These are phyloP conservation scores for Paradoxurus hermaphroditus DNA, from an alignment of 2,113 vertebrate species.

Conservation along the genomic window DNA sequence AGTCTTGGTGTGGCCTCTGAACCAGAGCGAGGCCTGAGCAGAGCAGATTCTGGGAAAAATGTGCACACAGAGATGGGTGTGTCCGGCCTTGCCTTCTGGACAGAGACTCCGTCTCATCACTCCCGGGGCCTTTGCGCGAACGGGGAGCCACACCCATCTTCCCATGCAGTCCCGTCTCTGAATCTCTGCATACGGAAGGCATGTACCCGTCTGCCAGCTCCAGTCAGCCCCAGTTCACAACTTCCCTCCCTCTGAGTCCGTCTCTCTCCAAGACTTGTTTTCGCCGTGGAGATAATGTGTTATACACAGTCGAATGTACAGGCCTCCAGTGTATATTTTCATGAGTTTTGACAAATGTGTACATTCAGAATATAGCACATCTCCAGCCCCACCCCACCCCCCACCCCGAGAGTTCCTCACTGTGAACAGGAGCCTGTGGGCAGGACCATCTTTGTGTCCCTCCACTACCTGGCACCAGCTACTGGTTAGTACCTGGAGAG, in stretches of 20 bases:
- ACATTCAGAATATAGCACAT: not conserved
- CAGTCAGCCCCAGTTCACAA: not conserved
- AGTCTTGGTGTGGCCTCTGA: not conserved
- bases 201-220: not conserved
- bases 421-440: not conserved
- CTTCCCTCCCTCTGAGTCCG: not conserved
- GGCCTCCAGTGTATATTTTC: not conserved
- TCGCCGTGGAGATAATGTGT: not conserved
- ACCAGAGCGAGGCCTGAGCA: not conserved
- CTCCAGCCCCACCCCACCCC: not conserved
- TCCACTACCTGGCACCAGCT: not conserved
- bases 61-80: not conserved
- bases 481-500: accelerated
- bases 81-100: not conserved
- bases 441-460: not conserved
- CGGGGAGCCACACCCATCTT: not conserved
- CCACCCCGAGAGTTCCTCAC: too few relatives aligned
- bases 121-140: not conserved
- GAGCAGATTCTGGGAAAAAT: not conserved
- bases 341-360: not conserved
- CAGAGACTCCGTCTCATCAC: not conserved
- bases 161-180: not conserved
- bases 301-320: not conserved
- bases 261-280: not conserved
- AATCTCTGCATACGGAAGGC: not conserved